A percentile compares a stretch with the other conserved stretches of the same genome.
phyloP scores from a whole-genome alignment of 1,140 invertebrate genomes.

The Conus ventricosus region DNA sequence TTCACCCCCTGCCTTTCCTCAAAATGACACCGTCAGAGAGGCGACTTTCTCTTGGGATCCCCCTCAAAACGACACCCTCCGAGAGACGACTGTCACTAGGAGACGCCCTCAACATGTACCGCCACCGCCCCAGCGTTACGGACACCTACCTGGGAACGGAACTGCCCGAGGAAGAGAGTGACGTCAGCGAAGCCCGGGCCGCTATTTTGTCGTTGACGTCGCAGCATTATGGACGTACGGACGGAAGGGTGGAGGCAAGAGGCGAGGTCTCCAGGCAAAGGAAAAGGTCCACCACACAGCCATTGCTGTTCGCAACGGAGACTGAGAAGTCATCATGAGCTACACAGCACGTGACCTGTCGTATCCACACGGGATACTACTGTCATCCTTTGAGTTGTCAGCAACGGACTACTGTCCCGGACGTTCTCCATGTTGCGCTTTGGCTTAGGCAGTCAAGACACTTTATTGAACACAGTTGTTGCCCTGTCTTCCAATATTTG shows the following conservation, averaged over 20 bases:
- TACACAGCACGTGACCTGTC: no score
- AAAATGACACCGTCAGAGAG: not conserved
- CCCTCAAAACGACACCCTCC: not conserved
- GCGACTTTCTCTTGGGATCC: no score
- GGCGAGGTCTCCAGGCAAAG: conserved; percentile 22
- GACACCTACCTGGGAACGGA: conserved; percentile 45
- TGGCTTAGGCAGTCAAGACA: no score
- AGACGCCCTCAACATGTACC: conserved; percentile 45
- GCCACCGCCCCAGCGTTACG: conserved; percentile 40
- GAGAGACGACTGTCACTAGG: conserved; percentile 11
- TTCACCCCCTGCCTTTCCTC: not conserved
- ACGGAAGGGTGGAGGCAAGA: not conserved
- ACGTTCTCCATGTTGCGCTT: no score
- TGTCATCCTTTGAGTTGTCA: no score
- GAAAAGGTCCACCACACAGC: not conserved
- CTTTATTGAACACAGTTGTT: no score
- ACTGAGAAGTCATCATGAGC: no score
- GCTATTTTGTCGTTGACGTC: conserved; percentile 36
- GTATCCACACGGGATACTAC: no score
- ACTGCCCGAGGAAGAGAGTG: conserved; percentile 21
- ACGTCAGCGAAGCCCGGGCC: conserved; percentile 11
- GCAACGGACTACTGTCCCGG: no score
- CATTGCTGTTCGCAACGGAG: conserved; percentile 36
- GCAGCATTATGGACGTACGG: not conserved
- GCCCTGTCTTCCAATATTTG: no score